Evolutionary conservation across 2,888 invertebrate species (phyloP), one percentile per base, ranked within the genome.

Genomic region (Hemaris fuciformis): DNA sequence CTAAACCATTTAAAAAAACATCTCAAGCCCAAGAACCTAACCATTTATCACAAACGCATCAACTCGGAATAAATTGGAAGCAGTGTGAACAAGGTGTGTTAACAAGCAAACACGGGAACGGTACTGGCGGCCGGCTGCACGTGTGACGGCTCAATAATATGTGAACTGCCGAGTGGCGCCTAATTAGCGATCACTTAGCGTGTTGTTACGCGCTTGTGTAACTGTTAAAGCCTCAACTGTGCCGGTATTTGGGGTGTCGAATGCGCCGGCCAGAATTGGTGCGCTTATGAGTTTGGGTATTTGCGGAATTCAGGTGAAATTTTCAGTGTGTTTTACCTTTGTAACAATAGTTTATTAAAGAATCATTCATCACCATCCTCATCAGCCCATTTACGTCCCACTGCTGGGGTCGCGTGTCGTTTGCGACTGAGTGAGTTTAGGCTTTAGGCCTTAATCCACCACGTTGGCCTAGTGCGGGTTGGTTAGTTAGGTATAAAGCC

Each of bases 121-220:
- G 69, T 67, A 69, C 73, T 65, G 62, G 57, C 68, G 59, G 57
- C 58, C 57, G 27, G 60, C 20, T 25, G 42, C 57, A 48, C 45
- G 65, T 65, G 58, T 71, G 66, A 77, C 72, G 66, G 65, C 69
- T 75, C 70, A 76, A 79, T 79, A 67, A 73, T 71, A 69, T 65
- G 69, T 71, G 69, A 70, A 66, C 67, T 65, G 20, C 56, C 27
- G 66, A 73, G 73, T 69, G 65, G 66, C 63, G 64, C 68, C 72
- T 77, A 75, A 80, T 81, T 75, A 76, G 59, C 64, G 46, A 67
- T 62, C 71, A 70, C 61, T 83, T 81, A 75, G 65, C 77, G 68
- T 71, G 69, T 71, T 66, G 58, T 68, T 67, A 67, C 61, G 68
- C n/a, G n/a, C n/a, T 72, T 74, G 62, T 62, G 67, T 66, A 73